Evolutionary conservation across 2,113 vertebrate genomes (phyloP).

Genomic region (Eurystomus gularis): DNA sequence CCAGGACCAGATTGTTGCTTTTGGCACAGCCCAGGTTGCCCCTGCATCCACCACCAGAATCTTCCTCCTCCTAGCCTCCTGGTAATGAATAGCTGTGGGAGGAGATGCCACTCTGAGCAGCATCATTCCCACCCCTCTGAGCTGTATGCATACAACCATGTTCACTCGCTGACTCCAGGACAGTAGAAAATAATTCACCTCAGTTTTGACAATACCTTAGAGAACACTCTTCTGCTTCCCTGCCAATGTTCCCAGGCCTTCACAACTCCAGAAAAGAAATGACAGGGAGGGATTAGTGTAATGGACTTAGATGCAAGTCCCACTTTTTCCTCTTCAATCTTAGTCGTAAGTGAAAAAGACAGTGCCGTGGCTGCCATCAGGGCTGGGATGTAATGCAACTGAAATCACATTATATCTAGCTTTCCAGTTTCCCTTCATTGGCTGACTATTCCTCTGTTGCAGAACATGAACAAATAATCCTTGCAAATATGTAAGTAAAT

Average conservation of each 20-base stretch:
- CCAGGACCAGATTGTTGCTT: not conserved
- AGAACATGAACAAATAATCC: not conserved
- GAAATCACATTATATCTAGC: accelerated
- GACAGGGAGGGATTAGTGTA: not conserved
- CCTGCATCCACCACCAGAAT: not conserved
- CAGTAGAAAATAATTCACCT: not conserved
- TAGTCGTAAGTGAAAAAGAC: not conserved
- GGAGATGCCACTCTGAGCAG: not conserved
- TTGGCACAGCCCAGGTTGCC: accelerated
- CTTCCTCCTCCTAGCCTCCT: not conserved
- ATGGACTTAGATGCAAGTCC: not conserved
- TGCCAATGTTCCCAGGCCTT: not conserved
- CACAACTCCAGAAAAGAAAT: not conserved
- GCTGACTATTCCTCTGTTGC: not conserved
- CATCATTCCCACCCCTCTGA: not conserved
- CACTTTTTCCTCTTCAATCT: not conserved
- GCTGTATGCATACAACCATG: too few species aligned
- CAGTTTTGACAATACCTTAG: not conserved
- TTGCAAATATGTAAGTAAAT: not conserved
- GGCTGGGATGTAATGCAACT: not conserved
- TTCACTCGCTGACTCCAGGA: not conserved
- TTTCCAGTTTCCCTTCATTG: not conserved
- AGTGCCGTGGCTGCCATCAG: not conserved
- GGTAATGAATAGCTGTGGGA: not conserved
- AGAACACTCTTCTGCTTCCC: not conserved